phyloP scores from a whole-genome alignment of 2,888 invertebrate species.

The Pachymerium ferrugineum region DNA sequence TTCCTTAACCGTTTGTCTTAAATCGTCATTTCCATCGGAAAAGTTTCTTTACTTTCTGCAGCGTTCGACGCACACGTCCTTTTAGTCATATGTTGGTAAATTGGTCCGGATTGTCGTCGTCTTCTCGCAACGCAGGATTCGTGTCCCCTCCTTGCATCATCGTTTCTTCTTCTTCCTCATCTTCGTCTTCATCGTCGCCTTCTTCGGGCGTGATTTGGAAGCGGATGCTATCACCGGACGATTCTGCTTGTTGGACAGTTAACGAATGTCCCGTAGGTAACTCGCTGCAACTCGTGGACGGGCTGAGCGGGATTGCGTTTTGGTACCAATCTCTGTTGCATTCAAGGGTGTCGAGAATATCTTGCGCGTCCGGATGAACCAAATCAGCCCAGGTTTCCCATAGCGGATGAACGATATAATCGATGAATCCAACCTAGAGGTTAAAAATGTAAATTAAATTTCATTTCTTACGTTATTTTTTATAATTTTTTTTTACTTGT shows the following conservation, averaged over 20 bases:
- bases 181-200: constrained; percentile 55
- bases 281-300: constrained; percentile 48
- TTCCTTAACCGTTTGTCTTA: too few species aligned
- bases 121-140: constrained; percentile 41
- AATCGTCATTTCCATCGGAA: constrained; percentile 18
- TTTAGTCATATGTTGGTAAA: constrained; percentile 36
- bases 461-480: not conserved
- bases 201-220: constrained; percentile 72
- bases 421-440: constrained; percentile 87
- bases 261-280: constrained; percentile 34
- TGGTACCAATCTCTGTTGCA: constrained; percentile 98
- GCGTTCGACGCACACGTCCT: constrained; percentile 28
- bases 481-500: constrained; percentile 56
- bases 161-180: constrained; percentile 50
- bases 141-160: constrained; percentile 36
- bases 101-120: constrained; percentile 31
- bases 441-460: not conserved
- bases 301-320: constrained; percentile 87
- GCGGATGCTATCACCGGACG: constrained; percentile 47
- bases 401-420: constrained; percentile 98
- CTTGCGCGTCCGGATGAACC: constrained; percentile 97
- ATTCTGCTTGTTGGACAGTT: not conserved
- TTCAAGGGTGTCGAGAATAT: constrained; percentile 93
- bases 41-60: constrained; percentile 20
- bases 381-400: constrained; percentile 99